phyloP scores from a whole-genome alignment of 2,888 invertebrate species.

The Artemia sinica region DNA sequence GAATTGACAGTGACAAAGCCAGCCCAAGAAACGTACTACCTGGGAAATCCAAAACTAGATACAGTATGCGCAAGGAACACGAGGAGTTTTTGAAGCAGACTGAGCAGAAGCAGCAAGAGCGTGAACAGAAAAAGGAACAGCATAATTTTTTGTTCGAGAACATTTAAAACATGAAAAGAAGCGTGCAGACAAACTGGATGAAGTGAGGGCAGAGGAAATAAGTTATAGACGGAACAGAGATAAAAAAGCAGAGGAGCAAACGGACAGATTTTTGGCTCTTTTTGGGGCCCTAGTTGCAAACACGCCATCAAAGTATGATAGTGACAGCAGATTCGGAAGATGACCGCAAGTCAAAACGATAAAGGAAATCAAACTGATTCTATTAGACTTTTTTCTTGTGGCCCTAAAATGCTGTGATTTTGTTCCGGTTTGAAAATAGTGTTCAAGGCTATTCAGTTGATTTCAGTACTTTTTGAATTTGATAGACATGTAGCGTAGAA shows the following conservation, averaged over 20 bases:
- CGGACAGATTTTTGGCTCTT: too few relatives aligned
- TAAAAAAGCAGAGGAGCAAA: constrained; percentile 4
- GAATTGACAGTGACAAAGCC: too few relatives aligned
- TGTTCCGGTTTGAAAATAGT: too few relatives aligned
- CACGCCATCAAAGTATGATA: constrained; percentile 5
- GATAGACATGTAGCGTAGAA: too few relatives aligned
- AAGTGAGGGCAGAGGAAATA: constrained; percentile 9
- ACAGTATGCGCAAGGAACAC: constrained; percentile 10
- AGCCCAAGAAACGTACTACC: too few relatives aligned
- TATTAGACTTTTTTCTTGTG: too few relatives aligned
- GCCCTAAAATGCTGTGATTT: too few relatives aligned
- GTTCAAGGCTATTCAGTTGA: too few relatives aligned
- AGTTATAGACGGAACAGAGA: constrained; percentile 9
- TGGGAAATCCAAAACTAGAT: too few relatives aligned
- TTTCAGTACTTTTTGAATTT: too few relatives aligned
- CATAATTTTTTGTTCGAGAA: constrained; percentile 8
- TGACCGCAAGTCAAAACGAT: constrained; percentile 10
- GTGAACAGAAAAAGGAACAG: constrained; percentile 9
- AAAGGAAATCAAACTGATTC: constrained; percentile 9
- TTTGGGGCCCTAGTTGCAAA: too few relatives aligned
- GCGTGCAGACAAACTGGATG: constrained; percentile 7
- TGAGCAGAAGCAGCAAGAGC: constrained; percentile 7
- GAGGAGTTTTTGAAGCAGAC: constrained; percentile 10
- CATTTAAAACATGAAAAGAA: constrained; percentile 8
- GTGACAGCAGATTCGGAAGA: constrained; percentile 10